These are phyloP conservation scores for Oryzias dopingdopingensis DNA, from an alignment of 2,797 vertebrate genomes.

Conservation along the genomic window DNA sequence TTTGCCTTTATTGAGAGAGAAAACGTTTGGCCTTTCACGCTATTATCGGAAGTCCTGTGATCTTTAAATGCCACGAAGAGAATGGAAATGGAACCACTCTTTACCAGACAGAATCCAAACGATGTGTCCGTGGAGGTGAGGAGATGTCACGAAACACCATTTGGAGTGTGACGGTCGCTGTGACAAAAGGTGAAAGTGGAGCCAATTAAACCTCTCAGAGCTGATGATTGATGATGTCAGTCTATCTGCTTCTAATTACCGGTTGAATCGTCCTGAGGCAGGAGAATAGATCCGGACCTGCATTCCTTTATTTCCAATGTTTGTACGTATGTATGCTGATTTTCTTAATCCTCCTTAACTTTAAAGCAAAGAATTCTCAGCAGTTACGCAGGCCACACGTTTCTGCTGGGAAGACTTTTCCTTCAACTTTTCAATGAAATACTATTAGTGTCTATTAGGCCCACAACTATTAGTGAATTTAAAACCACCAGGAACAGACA, in stretches of 20 bases:
- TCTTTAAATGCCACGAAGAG: constrained; percentile 8
- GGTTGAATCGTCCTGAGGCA: constrained; percentile 62
- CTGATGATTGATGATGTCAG: constrained; percentile 79
- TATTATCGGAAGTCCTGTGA: constrained; percentile 9
- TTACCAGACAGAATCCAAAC: constrained; percentile 2
- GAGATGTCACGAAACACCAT: constrained; percentile 1
- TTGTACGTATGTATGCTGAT: no score
- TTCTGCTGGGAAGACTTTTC: no score
- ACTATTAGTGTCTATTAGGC: no score
- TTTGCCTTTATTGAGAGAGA: constrained; percentile 37
- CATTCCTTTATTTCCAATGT: neutral
- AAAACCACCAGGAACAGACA: no score
- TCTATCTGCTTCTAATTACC: constrained; percentile 78
- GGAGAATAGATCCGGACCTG: constrained; percentile 13
- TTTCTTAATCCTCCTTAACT: no score
- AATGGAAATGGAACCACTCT: neutral
- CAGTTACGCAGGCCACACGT: no score
- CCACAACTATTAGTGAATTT: no score
- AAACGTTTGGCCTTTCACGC: constrained; percentile 10
- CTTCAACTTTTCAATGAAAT: no score
- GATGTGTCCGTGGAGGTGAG: neutral
- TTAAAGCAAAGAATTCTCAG: no score
- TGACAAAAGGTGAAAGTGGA: constrained; percentile 39
- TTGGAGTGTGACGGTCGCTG: constrained; percentile 4
- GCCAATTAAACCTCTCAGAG: constrained; percentile 62